Evolutionary conservation across 2,888 invertebrate genomes (phyloP), one percentile per base, ranked within the genome.

Genomic region (Hyles lineata): DNA sequence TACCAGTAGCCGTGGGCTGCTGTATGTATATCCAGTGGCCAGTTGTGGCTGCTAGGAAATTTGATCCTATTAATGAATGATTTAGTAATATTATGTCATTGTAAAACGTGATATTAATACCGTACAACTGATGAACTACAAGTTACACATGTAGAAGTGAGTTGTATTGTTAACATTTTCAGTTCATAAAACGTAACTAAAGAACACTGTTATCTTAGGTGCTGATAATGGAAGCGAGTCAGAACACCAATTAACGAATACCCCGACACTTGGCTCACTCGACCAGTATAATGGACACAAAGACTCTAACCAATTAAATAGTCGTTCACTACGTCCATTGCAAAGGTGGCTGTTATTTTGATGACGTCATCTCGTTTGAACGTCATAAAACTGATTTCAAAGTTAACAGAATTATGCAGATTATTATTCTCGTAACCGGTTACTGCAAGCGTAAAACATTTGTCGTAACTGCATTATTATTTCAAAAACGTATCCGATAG

Each of bases 221-320:
- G 80, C 84, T 84, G 88, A 88, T 89, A 86, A 89, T 86, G 82
- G 82, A 87, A 85, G 77, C 78, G 85, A 84, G 88, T 85, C 84
- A 82, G 80, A 81, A 88, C 83, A 85, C 80, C 87, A 90, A 91
- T 92, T 90, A 91, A 86, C 86, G 80, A 89, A 92, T 91, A 85
- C 90, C 88, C 86, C 82, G 87, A 87, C 88, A 88, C 88, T 90
- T 88, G 83, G 82, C 85, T 90, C 90, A 88, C 82, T 80, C 83
- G 32, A 32, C 62, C 79, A 79, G 80, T 77, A 82, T 91, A 92
- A 91, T 90, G 89, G 89, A 82, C 82, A 81, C 81, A 83, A 85
- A 86, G 86, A 89, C 87, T 86, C 87, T 79, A 85, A 91, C 85
- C 88, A 91, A 92, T 93, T 91, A 91, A 85, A 83, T 83, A 83